A percentile compares a stretch with the other conserved stretches of the same genome.
These are phyloP conservation scores for Aphis gossypii DNA, from an alignment of 1,140 invertebrate species.

Conservation along the genomic window DNA sequence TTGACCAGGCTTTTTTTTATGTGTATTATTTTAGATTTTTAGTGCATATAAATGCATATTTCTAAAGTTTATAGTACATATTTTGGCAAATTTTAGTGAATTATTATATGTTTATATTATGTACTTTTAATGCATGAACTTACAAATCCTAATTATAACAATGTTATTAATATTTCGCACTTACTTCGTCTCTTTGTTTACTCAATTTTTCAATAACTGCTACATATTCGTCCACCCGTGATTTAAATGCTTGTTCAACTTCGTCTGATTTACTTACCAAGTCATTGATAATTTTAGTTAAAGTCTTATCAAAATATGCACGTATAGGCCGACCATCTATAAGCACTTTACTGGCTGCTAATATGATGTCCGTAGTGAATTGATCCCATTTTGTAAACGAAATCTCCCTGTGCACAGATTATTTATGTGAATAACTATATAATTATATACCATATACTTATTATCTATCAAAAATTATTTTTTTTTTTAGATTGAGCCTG, in stretches of 20 bases:
- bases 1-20: too few relatives aligned
- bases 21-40: too few relatives aligned
- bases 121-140: not conserved
- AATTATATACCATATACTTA: not conserved
- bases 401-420: conserved; percentile 68
- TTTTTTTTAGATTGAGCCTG: not conserved
- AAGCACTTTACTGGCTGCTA: conserved; percentile 78
- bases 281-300: conserved; percentile 77
- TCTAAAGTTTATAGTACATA: too few relatives aligned
- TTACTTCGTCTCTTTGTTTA: conserved; percentile 78
- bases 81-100: too few relatives aligned
- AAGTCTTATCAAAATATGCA: conserved; percentile 77
- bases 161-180: conserved; percentile 15
- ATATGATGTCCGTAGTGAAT: conserved; percentile 79
- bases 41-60: too few relatives aligned
- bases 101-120: too few relatives aligned
- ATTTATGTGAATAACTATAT: not conserved
- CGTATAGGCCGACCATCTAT: conserved; percentile 76
- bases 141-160: not conserved
- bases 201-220: conserved; percentile 82
- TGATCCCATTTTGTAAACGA: conserved; percentile 81
- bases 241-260: conserved; percentile 78
- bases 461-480: not conserved
- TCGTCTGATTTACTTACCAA: conserved; percentile 71
- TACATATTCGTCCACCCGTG: conserved; percentile 80